These are phyloP conservation scores for Eptatretus atami DNA, from an alignment of 2,797 vertebrate species.

Conservation along the genomic window DNA sequence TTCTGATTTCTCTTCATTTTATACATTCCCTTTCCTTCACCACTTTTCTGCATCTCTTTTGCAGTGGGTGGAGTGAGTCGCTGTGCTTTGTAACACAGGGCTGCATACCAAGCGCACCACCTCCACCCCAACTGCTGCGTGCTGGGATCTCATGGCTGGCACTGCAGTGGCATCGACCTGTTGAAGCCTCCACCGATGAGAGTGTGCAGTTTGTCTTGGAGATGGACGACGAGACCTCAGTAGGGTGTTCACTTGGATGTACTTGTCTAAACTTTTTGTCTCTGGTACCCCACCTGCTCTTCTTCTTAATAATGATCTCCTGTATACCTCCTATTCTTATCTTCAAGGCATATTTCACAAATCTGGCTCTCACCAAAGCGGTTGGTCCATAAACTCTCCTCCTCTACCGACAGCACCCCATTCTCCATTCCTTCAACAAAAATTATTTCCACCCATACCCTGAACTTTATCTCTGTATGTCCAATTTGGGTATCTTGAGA, in stretches of 20 bases:
- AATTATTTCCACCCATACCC: too few relatives aligned
- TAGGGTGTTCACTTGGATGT: slow-evolving; percentile 17
- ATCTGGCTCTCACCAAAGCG: too few relatives aligned
- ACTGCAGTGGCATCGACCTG: slow-evolving; percentile 60
- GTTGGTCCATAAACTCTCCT: too few relatives aligned
- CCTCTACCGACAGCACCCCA: too few relatives aligned
- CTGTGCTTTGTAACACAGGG: slow-evolving; percentile 79
- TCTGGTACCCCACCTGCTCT: slow-evolving; percentile 9
- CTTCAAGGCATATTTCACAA: too few relatives aligned
- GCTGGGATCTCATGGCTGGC: slow-evolving; percentile 61
- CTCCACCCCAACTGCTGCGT: slow-evolving; percentile 45
- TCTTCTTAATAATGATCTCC: background rate
- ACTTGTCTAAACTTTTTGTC: slow-evolving; percentile 2
- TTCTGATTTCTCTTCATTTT: too few relatives aligned
- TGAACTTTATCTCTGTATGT: too few relatives aligned
- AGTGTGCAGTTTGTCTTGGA: slow-evolving; percentile 66
- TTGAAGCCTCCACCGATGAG: slow-evolving; percentile 63
- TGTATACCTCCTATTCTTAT: background rate
- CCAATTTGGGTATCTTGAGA: too few relatives aligned
- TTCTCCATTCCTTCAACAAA: too few relatives aligned
- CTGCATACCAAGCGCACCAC: slow-evolving; percentile 59
- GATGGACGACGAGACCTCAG: slow-evolving; percentile 85
- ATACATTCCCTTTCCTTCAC: too few relatives aligned
- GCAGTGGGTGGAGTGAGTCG: slow-evolving; percentile 68
- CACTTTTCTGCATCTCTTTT: background rate